Evolutionary conservation across 2,888 invertebrate genomes (phyloP), one percentile per base, ranked within the genome.

Genomic region (Linyphia triangularis): DNA sequence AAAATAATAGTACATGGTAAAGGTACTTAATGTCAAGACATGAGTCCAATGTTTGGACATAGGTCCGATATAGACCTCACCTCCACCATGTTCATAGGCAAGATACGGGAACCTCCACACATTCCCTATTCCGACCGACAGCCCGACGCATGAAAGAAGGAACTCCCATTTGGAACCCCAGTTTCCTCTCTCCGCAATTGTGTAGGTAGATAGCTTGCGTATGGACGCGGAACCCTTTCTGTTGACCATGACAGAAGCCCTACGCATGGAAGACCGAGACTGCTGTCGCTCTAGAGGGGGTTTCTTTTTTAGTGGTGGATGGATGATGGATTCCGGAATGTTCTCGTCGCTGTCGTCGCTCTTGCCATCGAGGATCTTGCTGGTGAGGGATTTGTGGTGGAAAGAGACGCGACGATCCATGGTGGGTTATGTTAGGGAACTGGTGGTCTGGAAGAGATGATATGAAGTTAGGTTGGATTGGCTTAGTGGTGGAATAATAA

Each of bases 111-210:
- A 91, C 26, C 91, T 79, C 91, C 91, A 91, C 10, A 91, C 91
- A 84, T 91, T 92, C 61, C 92, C 92, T 37, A 92, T 91, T 2
- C 92, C 92, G 9, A 92, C 92, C 3, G 92, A 92, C 10, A 91
- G 90, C 7, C 92, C 92, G 24, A 92, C 90, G 82, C 92, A 92
- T 57, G 92, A 92, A 13, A 92, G 90, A 6, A 92, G 85, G 88
- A 92, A 92, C 90, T 92, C 92, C 90, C 93, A 93, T 75, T 92
- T 92, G 75, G 92, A 92, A 0, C 93, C 93, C 93, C 93, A 93
- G 90, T 92, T 92, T 5, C 93, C 93, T 51, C 93, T 90, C 0
- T 67, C 67, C 7, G 85, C 90, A 4, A 88, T 79, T 13, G 79
- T 86, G 5, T 89, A 82, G 3, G 86, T 89, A 16, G 85, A 86